Conservation (phyloP, 64 coral and sea anemone species). For the Actinia tenebrosa region DNA sequence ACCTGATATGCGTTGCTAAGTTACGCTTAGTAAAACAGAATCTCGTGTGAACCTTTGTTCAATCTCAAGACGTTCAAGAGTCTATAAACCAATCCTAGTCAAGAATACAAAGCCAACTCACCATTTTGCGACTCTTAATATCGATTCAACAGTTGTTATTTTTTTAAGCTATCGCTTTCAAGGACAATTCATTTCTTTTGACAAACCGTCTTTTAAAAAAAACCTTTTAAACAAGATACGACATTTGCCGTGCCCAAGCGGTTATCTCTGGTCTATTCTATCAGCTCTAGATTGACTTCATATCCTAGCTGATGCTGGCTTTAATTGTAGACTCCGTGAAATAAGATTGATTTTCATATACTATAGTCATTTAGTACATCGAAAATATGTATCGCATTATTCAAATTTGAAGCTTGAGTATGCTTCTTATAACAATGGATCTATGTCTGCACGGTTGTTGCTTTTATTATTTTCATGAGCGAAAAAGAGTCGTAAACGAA, state of each 20-base stretch:
- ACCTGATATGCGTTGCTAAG: constrained; percentile 2
- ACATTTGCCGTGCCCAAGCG: neutral
- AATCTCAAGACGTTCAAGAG: neutral
- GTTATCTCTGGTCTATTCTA: neutral
- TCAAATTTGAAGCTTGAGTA: no score
- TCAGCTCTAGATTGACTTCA: no score
- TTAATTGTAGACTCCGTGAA: no score
- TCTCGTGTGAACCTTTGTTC: constrained; percentile 4
- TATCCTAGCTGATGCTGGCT: no score
- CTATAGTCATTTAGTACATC: no score
- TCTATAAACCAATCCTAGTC: neutral
- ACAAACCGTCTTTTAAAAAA: neutral
- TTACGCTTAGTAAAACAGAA: constrained; percentile 20
- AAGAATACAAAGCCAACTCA: neutral
- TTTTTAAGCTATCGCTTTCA: neutral
- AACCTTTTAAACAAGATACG: neutral
- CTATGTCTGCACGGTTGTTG: no score
- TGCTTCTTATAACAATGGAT: no score
- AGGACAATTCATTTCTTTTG: neutral
- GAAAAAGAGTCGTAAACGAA: no score
- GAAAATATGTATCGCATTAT: no score
- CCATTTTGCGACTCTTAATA: neutral
- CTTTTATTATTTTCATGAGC: no score
- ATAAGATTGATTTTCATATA: no score
- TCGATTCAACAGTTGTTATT: constrained; percentile 1